Conservation (phyloP, 2,888 invertebrate genomes). For the Torymus auratus region DNA sequence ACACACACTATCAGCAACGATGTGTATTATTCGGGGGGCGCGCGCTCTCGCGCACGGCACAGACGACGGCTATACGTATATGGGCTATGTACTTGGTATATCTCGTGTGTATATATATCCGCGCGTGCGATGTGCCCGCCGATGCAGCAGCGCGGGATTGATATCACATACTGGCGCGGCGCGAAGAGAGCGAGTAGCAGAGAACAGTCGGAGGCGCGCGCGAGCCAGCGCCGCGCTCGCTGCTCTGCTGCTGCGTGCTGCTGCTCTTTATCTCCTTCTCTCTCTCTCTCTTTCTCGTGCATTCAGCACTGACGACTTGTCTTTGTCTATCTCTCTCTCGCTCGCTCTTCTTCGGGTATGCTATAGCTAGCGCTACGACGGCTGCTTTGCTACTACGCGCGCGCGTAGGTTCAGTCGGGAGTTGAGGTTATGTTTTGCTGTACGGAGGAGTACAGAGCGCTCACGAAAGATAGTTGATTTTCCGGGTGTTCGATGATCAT, state of each 20-base stretch:
- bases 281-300: not conserved
- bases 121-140: conserved; percentile 37
- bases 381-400: not conserved
- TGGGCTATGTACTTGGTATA: too few relatives aligned
- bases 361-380: conserved; percentile 3
- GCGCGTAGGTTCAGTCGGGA: conserved; percentile 1
- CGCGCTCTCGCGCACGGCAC: too few relatives aligned
- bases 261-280: conserved; percentile 11
- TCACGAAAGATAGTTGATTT: too few relatives aligned
- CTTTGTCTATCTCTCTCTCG: not conserved
- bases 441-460: not conserved
- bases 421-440: conserved; percentile 43
- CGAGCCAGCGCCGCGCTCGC: conserved; percentile 18
- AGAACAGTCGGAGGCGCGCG: conserved; percentile 37
- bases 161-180: conserved; percentile 48
- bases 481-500: too few relatives aligned
- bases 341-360: not conserved
- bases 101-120: not conserved
- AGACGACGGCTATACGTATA: too few relatives aligned
- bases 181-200: conserved; percentile 1
- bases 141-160: conserved; percentile 24
- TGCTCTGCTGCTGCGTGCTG: not conserved
- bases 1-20: too few relatives aligned
- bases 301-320: not conserved
- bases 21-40: too few relatives aligned